Evolutionary conservation across 2,888 invertebrate genomes (phyloP).

Genomic region (Eupelmus urozonus): DNA sequence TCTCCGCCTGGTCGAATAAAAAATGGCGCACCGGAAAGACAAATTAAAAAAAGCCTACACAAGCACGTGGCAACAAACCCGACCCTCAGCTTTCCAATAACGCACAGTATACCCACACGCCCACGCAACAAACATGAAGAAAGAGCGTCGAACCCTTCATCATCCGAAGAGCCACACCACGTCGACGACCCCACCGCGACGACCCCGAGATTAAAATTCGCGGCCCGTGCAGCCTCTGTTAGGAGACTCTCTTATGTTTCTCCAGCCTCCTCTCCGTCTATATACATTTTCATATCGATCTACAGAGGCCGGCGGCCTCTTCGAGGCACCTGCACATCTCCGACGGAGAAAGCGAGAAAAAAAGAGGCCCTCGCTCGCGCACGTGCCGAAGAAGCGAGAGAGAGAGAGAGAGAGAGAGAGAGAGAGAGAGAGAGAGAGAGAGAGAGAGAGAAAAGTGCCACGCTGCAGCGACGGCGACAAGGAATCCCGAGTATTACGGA

Average conservation of each 20-base stretch:
- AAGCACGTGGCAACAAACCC: not conserved
- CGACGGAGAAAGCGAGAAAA: not conserved
- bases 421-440: constrained; percentile 10
- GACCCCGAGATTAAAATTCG: constrained; percentile 55
- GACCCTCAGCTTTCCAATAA: not conserved
- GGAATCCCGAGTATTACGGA: constrained; percentile 45
- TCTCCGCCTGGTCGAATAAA: constrained; percentile 1
- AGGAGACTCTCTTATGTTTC: not conserved
- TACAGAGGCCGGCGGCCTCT: not conserved
- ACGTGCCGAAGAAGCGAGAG: constrained; percentile 22
- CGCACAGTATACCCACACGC: not conserved
- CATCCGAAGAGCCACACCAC: constrained; percentile 11
- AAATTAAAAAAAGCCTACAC: constrained; percentile 17
- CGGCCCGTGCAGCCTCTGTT: constrained; percentile 16
- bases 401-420: not conserved
- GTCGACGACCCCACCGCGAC: constrained; percentile 5
- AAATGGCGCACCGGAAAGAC: constrained; percentile 6
- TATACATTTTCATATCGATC: constrained; percentile 38
- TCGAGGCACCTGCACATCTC: not conserved
- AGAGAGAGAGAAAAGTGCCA: constrained; percentile 12
- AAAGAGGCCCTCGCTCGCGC: constrained; percentile 1
- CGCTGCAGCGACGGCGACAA: constrained; percentile 9
- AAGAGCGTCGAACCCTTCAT: constrained; percentile 41
- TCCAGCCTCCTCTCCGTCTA: not conserved
- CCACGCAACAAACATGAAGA: constrained; percentile 21